Percentiles rank a stretch among this genome's conserved stretches.
These are phyloP conservation scores for Knipowitschia caucasica DNA, from an alignment of 2,797 vertebrate species.

Conservation along the genomic window DNA sequence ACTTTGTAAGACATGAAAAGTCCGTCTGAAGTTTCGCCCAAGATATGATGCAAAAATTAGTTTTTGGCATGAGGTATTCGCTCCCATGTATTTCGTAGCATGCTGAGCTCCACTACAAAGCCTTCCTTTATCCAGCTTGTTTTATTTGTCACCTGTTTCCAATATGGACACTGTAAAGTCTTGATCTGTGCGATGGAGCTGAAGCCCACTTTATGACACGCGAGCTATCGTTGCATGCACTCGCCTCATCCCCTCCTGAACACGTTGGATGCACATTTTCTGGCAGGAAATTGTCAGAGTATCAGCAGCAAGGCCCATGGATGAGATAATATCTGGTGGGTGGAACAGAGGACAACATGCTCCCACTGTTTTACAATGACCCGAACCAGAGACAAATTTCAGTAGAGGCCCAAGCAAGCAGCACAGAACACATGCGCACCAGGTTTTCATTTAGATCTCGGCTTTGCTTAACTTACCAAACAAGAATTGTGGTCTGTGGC, in stretches of 20 bases:
- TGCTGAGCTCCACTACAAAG: slow-evolving; percentile 68
- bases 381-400: slow-evolving; percentile 67
- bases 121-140: slow-evolving; percentile 55
- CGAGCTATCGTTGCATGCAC: slow-evolving; percentile 47
- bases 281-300: slow-evolving; percentile 73
- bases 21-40: slow-evolving; percentile 52
- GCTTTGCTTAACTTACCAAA: slow-evolving; percentile 74
- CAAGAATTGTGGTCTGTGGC: slow-evolving; percentile 75
- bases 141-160: slow-evolving; percentile 80
- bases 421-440: slow-evolving; percentile 42
- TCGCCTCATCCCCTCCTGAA: slow-evolving; percentile 55
- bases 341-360: slow-evolving; percentile 74
- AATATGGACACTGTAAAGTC: slow-evolving; percentile 72
- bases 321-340: slow-evolving; percentile 77
- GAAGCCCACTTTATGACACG: slow-evolving; percentile 61
- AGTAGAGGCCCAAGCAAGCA: slow-evolving; percentile 26
- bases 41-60: slow-evolving; percentile 62
- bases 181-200: slow-evolving; percentile 58
- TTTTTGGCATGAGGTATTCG: slow-evolving; percentile 49
- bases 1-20: slow-evolving; percentile 46
- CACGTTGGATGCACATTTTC: slow-evolving; percentile 74
- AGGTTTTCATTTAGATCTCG: slow-evolving; percentile 72
- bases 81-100: slow-evolving; percentile 61
- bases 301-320: slow-evolving; percentile 72
- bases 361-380: slow-evolving; percentile 72